Percentiles rank a stretch among this genome's conserved stretches.
phyloP scores from a whole-genome alignment of 2,113 vertebrate genomes.

The Gorilla gorilla region DNA sequence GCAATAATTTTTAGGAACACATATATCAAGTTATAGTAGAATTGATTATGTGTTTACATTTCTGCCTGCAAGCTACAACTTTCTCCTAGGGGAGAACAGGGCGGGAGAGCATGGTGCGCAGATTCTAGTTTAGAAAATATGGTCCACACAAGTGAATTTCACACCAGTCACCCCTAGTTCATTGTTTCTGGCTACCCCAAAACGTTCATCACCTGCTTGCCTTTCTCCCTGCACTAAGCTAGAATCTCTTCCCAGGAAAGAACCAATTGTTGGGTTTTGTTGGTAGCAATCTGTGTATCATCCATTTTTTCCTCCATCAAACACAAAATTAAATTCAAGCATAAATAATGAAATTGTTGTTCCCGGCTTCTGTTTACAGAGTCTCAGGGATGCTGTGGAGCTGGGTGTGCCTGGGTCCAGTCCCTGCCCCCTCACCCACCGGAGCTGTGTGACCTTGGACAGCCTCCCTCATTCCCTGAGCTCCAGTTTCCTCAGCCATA shows the following conservation, averaged over 20 bases:
- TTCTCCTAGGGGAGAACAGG: neutral
- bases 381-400: neutral
- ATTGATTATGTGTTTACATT: neutral
- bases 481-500: neutral
- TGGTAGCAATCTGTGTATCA: neutral
- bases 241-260: neutral
- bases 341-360: neutral
- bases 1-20: neutral
- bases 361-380: neutral
- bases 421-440: accelerated
- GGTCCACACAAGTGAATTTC: neutral
- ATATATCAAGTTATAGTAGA: accelerated
- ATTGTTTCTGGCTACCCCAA: neutral
- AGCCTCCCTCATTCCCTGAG: neutral
- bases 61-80: neutral
- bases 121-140: neutral
- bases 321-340: constrained; percentile 8
- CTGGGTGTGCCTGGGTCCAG: neutral
- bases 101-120: neutral
- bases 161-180: neutral
- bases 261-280: neutral
- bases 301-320: neutral
- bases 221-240: neutral
- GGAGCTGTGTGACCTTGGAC: neutral
- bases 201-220: neutral